Evolutionary conservation across 2,113 vertebrate genomes (phyloP).

Genomic region (Orcinus orca): DNA sequence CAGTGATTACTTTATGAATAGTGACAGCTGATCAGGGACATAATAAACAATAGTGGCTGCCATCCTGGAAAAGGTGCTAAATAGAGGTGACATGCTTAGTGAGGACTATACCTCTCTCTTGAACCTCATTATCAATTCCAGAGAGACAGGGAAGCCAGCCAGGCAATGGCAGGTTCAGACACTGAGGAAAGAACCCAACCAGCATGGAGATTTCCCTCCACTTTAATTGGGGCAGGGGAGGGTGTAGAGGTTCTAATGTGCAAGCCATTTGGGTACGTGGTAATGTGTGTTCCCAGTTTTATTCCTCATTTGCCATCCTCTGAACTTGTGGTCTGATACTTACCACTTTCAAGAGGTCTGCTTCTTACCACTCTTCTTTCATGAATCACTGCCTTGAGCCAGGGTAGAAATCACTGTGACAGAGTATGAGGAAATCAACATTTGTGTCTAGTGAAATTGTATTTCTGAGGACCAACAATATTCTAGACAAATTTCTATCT

Average conservation of each 20-base stretch:
- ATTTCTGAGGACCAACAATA: background rate
- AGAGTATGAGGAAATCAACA: background rate
- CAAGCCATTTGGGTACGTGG: background rate
- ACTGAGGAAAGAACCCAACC: background rate
- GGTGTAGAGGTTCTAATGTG: background rate
- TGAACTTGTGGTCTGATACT: background rate
- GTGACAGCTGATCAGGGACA: slow-evolving; percentile 75
- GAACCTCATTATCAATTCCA: slow-evolving; percentile 67
- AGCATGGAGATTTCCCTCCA: background rate
- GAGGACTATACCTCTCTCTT: slow-evolving; percentile 33
- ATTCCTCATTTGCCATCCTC: background rate
- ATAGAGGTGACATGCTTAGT: slow-evolving; percentile 46
- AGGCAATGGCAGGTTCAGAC: background rate
- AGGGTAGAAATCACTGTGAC: background rate
- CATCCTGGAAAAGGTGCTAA: slow-evolving; percentile 73
- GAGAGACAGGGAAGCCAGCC: slow-evolving; percentile 3
- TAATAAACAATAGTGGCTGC: slow-evolving; percentile 70
- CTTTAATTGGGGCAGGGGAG: background rate
- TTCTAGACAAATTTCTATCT: background rate
- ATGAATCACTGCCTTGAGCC: background rate
- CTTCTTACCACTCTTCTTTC: background rate
- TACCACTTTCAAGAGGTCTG: background rate
- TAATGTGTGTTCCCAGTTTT: background rate
- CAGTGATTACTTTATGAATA: slow-evolving; percentile 77
- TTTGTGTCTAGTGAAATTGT: background rate